Evolutionary conservation across 2,113 vertebrate species (phyloP).

Genomic region (Chascanopsetta lugubris): DNA sequence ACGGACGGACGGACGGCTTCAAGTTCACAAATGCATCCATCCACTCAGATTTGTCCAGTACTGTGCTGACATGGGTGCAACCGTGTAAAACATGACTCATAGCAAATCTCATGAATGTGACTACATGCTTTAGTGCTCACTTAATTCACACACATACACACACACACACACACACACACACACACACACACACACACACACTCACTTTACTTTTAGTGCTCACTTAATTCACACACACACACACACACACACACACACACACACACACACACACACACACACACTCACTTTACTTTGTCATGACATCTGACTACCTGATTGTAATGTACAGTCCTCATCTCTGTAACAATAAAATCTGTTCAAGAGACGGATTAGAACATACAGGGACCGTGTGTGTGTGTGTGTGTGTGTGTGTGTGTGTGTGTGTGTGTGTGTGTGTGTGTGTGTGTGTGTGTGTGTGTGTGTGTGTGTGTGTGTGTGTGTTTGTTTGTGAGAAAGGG

Average conservation of each 20-base stretch:
- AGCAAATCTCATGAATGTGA: conserved; percentile 13
- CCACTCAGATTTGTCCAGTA: conserved; percentile 1
- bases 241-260: conserved; percentile 11
- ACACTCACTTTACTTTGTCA: too few relatives aligned
- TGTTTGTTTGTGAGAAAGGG: too few relatives aligned
- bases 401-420: too few relatives aligned
- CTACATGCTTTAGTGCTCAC: conserved; percentile 25
- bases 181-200: conserved; percentile 1
- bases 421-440: too few relatives aligned
- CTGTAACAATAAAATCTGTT: conserved; percentile 18
- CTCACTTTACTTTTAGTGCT: conserved; percentile 25
- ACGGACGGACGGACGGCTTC: conserved; percentile 12
- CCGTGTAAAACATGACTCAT: neutral
- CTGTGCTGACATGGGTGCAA: conserved; percentile 4
- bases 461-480: neutral
- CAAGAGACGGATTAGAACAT: conserved; percentile 33
- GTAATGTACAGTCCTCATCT: too few relatives aligned
- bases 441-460: too few relatives aligned
- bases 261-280: conserved; percentile 1
- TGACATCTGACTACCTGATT: too few relatives aligned
- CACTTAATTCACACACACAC: conserved; percentile 4
- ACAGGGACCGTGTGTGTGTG: neutral
- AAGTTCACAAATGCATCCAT: conserved; percentile 12
- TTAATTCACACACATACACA: conserved; percentile 7
- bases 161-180: conserved; percentile 3